These are phyloP conservation scores for Troides aeacus DNA, from an alignment of 2,888 invertebrate genomes.

Conservation along the genomic window DNA sequence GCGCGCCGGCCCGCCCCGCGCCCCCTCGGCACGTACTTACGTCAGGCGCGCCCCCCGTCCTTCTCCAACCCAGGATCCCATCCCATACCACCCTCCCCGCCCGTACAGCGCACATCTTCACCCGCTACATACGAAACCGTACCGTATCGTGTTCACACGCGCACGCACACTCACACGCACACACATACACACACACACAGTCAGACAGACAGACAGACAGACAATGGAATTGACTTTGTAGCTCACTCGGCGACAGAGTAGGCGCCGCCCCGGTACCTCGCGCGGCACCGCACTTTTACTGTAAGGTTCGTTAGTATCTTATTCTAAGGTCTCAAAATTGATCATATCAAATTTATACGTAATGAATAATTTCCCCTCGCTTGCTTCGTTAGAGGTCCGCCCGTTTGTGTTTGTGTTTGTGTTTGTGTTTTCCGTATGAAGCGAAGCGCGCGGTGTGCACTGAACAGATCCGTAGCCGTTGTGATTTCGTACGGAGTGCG, in stretches of 20 bases:
- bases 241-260: slow-evolving; percentile 8
- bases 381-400: slow-evolving; percentile 60
- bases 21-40: slow-evolving; percentile 44
- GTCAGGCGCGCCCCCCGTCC: slow-evolving; percentile 38
- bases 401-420: slow-evolving; percentile 52
- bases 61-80: slow-evolving; percentile 31
- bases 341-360: slow-evolving; percentile 80
- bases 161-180: no score
- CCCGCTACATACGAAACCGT: background rate
- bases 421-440: slow-evolving; percentile 53
- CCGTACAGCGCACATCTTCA: background rate
- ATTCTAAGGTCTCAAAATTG: slow-evolving; percentile 50
- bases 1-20: slow-evolving; percentile 21
- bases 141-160: background rate
- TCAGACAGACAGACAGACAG: background rate
- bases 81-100: slow-evolving; percentile 19
- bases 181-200: no score
- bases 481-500: slow-evolving; percentile 71
- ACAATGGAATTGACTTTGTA: slow-evolving; percentile 37
- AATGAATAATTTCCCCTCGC: slow-evolving; percentile 58
- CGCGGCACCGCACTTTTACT: slow-evolving; percentile 52
- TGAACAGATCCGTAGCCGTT: slow-evolving; percentile 63
- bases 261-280: slow-evolving; percentile 36
- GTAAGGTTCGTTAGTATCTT: slow-evolving; percentile 54
- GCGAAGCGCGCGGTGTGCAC: slow-evolving; percentile 67